A percentile compares a stretch with the other conserved stretches of the same genome.
Evolutionary conservation across 2,888 invertebrate genomes (phyloP).

Genomic region (Drosophila melanosoma): DNA sequence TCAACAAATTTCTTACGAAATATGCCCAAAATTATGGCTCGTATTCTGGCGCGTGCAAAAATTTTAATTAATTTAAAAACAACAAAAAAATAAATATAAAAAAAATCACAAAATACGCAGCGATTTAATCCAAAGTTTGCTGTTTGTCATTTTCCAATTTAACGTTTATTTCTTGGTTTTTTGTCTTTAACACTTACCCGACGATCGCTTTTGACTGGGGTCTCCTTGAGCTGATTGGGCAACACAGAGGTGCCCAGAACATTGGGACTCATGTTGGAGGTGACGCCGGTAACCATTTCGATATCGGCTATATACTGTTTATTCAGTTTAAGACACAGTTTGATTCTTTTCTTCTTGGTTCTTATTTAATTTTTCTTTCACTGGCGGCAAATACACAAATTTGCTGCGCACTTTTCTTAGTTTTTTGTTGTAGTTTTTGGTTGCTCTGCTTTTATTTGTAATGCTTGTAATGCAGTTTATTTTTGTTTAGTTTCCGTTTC

Average conservation of each 20-base stretch:
- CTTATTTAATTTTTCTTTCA: constrained; percentile 39
- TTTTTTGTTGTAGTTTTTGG: constrained; percentile 22
- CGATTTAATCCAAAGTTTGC: constrained; percentile 37
- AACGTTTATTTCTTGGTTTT: background rate
- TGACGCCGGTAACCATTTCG: constrained; percentile 85
- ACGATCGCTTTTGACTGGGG: constrained; percentile 84
- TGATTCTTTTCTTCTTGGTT: constrained; percentile 41
- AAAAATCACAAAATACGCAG: background rate
- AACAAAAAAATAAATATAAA: background rate
- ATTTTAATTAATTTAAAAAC: background rate
- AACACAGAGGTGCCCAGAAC: constrained; percentile 80
- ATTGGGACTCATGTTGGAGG: constrained; percentile 82
- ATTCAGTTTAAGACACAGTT: constrained; percentile 68
- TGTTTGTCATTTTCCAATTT: constrained; percentile 10
- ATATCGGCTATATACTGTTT: constrained; percentile 66
- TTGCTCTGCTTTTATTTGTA: constrained; percentile 35
- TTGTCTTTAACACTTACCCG: constrained; percentile 82
- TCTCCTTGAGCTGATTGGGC: constrained; percentile 76
- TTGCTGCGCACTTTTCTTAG: constrained; percentile 51
- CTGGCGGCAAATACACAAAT: constrained; percentile 58
- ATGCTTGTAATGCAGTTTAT: constrained; percentile 26
- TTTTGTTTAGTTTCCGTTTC: constrained; percentile 44
- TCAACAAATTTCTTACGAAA: constrained; percentile 33
- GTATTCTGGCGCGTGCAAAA: background rate
- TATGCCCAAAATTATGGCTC: constrained; percentile 39